Base-by-base conservation (phyloP, 92 coral and sea anemone species). In the Zoanthus sansibaricus region DNA sequence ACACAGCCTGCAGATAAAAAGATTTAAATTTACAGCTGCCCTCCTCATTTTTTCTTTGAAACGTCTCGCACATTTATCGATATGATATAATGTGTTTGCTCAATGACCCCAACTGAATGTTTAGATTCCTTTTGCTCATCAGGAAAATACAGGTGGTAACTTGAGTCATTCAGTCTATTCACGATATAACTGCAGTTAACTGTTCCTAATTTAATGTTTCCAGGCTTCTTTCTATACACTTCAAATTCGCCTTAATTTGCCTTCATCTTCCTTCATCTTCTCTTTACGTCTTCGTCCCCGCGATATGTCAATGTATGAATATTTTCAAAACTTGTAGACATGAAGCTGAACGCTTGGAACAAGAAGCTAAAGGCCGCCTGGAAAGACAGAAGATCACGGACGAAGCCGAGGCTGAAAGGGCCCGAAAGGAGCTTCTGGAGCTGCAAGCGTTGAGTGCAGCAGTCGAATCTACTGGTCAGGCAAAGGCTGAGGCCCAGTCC, bases 381-480 rank as follows among this genome's bases (percentile, higher is more conserved):
- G 99, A 97, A 78, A 90, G 99, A 72, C 99, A 97, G 71, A 97
- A 97, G 82, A 97, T 97, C 77, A 82, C 95, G 80, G 99, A 97
- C 55, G 99, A 97, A 84, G 99, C 99, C 7, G 98, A 97, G 68
- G 99, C 99, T 7, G 99, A 97, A 88, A 89, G 95, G 61, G 90
- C 99, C 1, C 89, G 97, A 44, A 92, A 95, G 72, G 99, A 97
- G 74, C 90, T 97, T 46, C 79, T 97, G 61, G 99, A 95, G 83
- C 93, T 97, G 46, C 99, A 95, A 84, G 99, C 99, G 9, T 95
- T 90, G 88, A 97, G 99, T 82, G 99, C 99, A 72, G 99, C 99
- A n/a, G 99, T 97, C 6, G 99, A 97, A 90, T 97, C 99, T 66
- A 97, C 99, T 70, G 99, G 99, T 7, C 99, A 97, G 78, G 99